Conservation (phyloP, 2,113 vertebrate genomes). For the Sminthopsis crassicaudata region DNA sequence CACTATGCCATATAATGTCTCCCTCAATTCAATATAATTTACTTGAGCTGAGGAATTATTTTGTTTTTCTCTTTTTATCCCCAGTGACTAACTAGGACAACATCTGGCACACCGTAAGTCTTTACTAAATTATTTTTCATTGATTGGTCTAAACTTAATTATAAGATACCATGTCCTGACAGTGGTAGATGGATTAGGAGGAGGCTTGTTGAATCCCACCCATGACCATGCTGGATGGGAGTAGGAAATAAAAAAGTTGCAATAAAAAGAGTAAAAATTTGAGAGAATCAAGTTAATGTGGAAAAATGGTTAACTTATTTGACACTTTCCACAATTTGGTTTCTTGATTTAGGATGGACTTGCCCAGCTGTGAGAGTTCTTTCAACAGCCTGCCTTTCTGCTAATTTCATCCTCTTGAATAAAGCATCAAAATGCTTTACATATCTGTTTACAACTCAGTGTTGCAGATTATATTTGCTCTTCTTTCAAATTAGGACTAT, state of each 20-base stretch:
- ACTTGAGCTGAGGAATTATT: neutral
- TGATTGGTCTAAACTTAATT: neutral
- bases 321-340: neutral
- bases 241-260: neutral
- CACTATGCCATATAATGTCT: neutral
- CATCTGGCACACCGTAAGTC: neutral
- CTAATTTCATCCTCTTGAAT: neutral
- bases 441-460: no score
- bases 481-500: neutral
- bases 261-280: neutral
- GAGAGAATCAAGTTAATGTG: neutral
- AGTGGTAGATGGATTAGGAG: neutral
- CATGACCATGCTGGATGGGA: neutral
- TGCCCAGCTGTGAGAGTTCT: neutral
- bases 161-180: neutral
- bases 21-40: neutral
- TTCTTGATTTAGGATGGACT: neutral
- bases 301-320: neutral
- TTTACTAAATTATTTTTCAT: slow-evolving; percentile 3
- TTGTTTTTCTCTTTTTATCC: neutral
- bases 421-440: no score
- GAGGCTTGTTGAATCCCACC: neutral
- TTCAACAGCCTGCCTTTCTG: neutral
- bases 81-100: neutral
- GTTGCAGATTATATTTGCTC: neutral